phyloP scores from a whole-genome alignment of 2,113 vertebrate species.

The Tachycineta bicolor region DNA sequence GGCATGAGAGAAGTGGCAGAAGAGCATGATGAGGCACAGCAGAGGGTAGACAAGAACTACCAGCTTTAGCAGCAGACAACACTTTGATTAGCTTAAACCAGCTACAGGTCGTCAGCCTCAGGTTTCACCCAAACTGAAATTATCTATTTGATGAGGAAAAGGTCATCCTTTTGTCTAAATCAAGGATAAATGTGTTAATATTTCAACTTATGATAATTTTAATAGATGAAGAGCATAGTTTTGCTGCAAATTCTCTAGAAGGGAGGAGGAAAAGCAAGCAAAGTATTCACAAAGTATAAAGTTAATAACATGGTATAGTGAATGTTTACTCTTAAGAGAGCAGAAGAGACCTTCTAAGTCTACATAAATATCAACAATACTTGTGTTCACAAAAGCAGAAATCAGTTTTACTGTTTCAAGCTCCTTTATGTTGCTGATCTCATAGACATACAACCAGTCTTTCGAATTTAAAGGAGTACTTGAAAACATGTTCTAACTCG shows the following conservation, averaged over 20 bases:
- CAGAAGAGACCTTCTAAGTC: background rate
- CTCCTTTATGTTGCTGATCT: background rate
- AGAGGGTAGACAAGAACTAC: background rate
- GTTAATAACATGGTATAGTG: background rate
- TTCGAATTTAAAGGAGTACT: background rate
- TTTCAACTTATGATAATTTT: background rate
- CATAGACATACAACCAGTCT: background rate
- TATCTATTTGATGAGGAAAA: background rate
- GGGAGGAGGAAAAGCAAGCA: background rate
- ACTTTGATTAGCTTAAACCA: background rate
- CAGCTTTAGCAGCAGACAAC: background rate
- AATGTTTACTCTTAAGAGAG: background rate
- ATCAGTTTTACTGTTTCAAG: background rate
- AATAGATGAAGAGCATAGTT: background rate
- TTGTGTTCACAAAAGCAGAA: background rate
- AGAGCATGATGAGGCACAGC: fast-evolving
- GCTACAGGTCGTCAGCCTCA: background rate
- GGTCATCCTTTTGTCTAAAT: background rate
- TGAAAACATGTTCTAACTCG: background rate
- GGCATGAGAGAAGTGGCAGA: background rate
- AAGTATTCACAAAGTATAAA: background rate
- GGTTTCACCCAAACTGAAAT: background rate
- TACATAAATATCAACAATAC: background rate
- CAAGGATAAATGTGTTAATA: background rate
- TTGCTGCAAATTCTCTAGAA: background rate